A percentile compares a stretch with the other conserved stretches of the same genome.
These are phyloP conservation scores for Drosophila sulfurigaster DNA, from an alignment of 1,140 invertebrate species.

Conservation along the genomic window DNA sequence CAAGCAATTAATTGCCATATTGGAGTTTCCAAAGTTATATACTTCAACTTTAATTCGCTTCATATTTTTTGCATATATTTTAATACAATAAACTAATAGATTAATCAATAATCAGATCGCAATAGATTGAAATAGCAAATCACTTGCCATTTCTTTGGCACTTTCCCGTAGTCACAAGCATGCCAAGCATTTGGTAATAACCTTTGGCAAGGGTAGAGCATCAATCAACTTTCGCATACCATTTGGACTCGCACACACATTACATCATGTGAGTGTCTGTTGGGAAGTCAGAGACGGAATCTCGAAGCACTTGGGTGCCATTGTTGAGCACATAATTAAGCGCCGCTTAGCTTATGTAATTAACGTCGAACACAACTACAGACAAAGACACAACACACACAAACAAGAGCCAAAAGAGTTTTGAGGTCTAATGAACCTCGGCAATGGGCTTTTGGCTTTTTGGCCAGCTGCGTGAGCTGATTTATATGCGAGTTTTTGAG, in stretches of 20 bases:
- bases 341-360: slow-evolving; percentile 80
- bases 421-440: slow-evolving; percentile 73
- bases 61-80: background rate
- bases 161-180: background rate
- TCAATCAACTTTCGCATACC: slow-evolving; percentile 68
- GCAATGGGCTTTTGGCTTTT: slow-evolving; percentile 12
- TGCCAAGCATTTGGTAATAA: background rate
- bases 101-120: background rate
- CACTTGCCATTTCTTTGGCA: background rate
- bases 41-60: background rate
- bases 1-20: no score
- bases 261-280: slow-evolving; percentile 62
- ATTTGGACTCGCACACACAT: slow-evolving; percentile 35
- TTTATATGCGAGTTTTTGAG: slow-evolving; percentile 72
- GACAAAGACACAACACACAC: background rate
- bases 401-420: slow-evolving; percentile 52
- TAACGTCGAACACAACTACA: slow-evolving; percentile 67
- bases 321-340: slow-evolving; percentile 83
- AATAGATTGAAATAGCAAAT: background rate
- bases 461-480: slow-evolving; percentile 72
- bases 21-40: no score
- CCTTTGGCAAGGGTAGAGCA: slow-evolving; percentile 23
- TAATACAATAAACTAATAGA: background rate
- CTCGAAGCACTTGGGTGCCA: slow-evolving; percentile 68
- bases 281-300: slow-evolving; percentile 15